Evolutionary conservation across 1,140 invertebrate genomes (phyloP), one percentile per base, ranked within the genome.

Genomic region (Polypedilum pembai): DNA sequence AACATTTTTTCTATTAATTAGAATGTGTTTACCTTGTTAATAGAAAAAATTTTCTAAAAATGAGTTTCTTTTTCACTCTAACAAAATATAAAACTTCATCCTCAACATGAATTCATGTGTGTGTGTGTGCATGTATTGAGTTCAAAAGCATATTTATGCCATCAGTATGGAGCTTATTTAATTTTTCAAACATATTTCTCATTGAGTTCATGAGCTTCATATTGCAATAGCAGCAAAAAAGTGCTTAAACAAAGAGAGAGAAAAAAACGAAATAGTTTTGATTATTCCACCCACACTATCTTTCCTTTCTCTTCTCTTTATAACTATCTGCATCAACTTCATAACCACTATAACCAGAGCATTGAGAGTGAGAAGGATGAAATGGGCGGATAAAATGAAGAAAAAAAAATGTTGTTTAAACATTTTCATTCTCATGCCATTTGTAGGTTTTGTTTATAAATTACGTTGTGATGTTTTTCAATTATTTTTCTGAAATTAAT

Each of bases 251-350:
- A 56, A 56, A 56, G 45, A 56, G 12, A 5, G 5, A 33, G 24
- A 3, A 5, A 33, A 33, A 33, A 33, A 33, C 1, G 24, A 5
- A 56, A 56, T 56, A 56, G 45, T 56, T 56, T 15, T 56, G 45
- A 56, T 56, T 56, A 56, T 56, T 56, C 45, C 45, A 56, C 45
- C 45, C 45, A 56, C 45, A 56, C n/a, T n/a, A 56, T 56, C n/a
- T 15, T 56, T 56, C 24, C n/a, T n/a, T 1, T 45, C 41, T 3
- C 41, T 1, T 56, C 45, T 15, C 12, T 56, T 12, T 33, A 1
- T 12, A 3, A n/a, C 12, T 56, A 45, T 45, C 12, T 56, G 45
- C 45, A 56, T 56, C 45, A 56, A n/a, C 45, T 56, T 56, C 10
- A n/a, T n/a, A 56, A 56, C 45, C 45, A 56, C 45, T 56, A n/a